A percentile compares a stretch with the other conserved stretches of the same genome.
phyloP scores from a whole-genome alignment of 2,888 invertebrate species.

The Volucella inanis region DNA sequence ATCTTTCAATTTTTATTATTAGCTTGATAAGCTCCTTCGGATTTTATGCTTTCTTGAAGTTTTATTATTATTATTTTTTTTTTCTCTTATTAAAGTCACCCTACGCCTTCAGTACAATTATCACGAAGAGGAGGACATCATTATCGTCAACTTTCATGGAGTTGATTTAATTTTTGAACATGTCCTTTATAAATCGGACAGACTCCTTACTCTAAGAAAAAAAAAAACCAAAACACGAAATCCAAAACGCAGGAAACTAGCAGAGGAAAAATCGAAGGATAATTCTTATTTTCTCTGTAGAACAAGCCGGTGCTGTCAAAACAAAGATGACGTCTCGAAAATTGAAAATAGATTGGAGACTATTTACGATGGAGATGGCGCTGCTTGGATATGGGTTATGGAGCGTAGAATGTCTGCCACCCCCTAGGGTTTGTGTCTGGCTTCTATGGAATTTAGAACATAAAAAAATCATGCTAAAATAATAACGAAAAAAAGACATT shows the following conservation, averaged over 20 bases:
- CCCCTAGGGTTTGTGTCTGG: slow-evolving; percentile 3
- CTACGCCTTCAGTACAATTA: slow-evolving; percentile 46
- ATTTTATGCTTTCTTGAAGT: slow-evolving; percentile 4
- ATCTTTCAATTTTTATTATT: slow-evolving; percentile 32
- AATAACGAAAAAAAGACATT: no score
- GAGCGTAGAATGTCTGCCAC: background rate
- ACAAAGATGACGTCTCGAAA: slow-evolving; percentile 40
- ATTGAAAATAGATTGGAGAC: slow-evolving; percentile 22
- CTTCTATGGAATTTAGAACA: slow-evolving; percentile 4
- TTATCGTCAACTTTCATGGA: slow-evolving; percentile 36
- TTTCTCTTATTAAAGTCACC: slow-evolving; percentile 10
- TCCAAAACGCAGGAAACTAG: background rate
- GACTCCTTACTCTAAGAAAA: slow-evolving; percentile 11
- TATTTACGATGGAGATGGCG: background rate
- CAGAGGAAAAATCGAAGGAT: slow-evolving; percentile 21
- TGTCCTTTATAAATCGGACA: slow-evolving; percentile 49
- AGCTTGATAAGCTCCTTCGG: slow-evolving; percentile 37
- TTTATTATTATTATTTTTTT: background rate
- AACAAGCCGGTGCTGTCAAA: slow-evolving; percentile 43
- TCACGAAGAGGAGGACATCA: slow-evolving; percentile 31
- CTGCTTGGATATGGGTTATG: background rate
- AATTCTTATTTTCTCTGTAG: slow-evolving; percentile 3
- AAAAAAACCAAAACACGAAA: background rate
- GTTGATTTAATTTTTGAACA: slow-evolving; percentile 57
- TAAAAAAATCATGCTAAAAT: background rate